A percentile compares a stretch with the other conserved stretches of the same genome.
Evolutionary conservation across 2,113 vertebrate species (phyloP).

Genomic region (Gallinago undulata): DNA sequence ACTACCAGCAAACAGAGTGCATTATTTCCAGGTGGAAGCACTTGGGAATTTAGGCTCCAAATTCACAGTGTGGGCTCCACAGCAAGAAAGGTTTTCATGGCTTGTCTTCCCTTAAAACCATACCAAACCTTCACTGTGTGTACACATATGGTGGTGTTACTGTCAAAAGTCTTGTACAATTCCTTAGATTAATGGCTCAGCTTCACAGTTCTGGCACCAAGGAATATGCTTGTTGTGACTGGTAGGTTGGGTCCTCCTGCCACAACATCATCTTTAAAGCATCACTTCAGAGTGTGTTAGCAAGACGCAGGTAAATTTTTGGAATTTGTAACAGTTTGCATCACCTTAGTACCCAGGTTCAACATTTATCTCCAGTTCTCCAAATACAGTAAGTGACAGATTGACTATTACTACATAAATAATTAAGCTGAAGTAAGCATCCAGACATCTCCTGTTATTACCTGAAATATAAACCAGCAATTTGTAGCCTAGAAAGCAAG

Average conservation of each 20-base stretch:
- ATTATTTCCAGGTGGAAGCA: background rate
- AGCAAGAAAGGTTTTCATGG: background rate
- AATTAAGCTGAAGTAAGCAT: background rate
- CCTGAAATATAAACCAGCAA: background rate
- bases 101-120: background rate
- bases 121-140: background rate
- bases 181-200: background rate
- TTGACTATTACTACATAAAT: background rate
- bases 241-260: background rate
- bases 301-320: background rate
- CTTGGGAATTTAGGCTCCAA: background rate
- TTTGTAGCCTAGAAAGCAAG: background rate
- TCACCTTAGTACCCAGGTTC: background rate
- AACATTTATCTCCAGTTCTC: background rate
- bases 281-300: background rate
- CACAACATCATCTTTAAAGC: background rate
- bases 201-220: background rate
- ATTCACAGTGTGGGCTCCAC: background rate
- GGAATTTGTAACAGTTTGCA: background rate
- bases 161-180: background rate
- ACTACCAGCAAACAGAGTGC: background rate
- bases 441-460: background rate
- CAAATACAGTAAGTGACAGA: background rate
- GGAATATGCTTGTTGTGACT: background rate
- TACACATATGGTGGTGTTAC: fast-evolving